Conservation (phyloP, 2,113 vertebrate genomes). For the Archocentrus centrarchus region DNA sequence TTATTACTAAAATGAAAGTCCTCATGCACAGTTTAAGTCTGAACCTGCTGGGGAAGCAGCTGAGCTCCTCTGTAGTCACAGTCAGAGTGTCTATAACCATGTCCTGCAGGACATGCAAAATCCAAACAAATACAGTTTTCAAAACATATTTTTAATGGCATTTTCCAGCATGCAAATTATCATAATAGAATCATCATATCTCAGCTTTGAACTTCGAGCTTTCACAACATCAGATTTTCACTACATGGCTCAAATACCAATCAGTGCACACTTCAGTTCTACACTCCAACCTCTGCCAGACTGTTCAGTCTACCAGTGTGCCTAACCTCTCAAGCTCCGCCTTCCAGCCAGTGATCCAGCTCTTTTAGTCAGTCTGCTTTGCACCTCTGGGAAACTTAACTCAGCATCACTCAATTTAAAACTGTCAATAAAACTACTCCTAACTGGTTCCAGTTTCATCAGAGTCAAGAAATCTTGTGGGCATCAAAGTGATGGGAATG, state of each 20-base stretch:
- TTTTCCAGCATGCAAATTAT: not conserved
- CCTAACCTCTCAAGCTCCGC: not conserved
- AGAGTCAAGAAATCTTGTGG: not conserved
- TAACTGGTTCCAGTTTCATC: not conserved
- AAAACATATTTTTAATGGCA: not conserved
- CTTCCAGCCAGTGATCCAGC: not conserved
- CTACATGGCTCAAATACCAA: too few relatives aligned
- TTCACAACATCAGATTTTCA: too few relatives aligned
- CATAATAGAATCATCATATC: not conserved
- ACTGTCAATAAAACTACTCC: not conserved
- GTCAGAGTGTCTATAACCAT: slow-evolving; percentile 85
- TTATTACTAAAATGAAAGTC: not conserved
- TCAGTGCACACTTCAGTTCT: not conserved
- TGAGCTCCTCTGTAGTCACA: slow-evolving; percentile 88
- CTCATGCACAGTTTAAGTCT: not conserved
- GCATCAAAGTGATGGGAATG: not conserved
- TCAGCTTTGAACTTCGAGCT: not conserved
- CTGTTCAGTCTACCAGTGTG: not conserved
- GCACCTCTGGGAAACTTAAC: not conserved
- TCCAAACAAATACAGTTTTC: not conserved
- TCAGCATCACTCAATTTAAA: not conserved
- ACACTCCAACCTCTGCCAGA: not conserved
- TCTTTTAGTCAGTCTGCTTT: not conserved
- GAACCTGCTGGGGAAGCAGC: slow-evolving; percentile 88
- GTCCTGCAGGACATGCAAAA: slow-evolving; percentile 76